Evolutionary conservation across 2,888 invertebrate genomes (phyloP).

Genomic region (Drosophila crucigera): DNA sequence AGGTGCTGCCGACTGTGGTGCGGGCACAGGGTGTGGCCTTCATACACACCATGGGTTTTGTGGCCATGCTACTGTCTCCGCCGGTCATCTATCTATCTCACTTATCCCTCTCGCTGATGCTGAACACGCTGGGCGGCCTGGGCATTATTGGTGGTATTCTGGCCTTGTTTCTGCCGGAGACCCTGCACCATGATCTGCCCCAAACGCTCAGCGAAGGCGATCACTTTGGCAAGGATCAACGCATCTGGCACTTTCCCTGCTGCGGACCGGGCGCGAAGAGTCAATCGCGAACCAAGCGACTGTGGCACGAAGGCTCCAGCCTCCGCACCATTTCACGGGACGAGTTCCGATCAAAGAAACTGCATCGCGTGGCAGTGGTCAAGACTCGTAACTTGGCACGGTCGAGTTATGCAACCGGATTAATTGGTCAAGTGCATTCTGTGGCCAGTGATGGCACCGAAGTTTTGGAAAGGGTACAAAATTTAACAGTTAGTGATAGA

Average conservation of each 20-base stretch:
- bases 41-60: constrained; percentile 95
- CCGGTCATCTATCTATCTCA: constrained; percentile 93
- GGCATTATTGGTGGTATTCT: constrained; percentile 91
- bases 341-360: constrained; percentile 55
- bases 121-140: constrained; percentile 87
- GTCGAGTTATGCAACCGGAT: not conserved
- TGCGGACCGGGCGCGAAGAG: constrained; percentile 86
- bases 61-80: constrained; percentile 92
- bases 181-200: constrained; percentile 93
- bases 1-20: constrained; percentile 94
- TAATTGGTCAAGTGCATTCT: not conserved
- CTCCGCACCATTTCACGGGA: constrained; percentile 57
- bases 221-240: constrained; percentile 92
- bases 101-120: constrained; percentile 82
- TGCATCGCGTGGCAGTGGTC: constrained; percentile 44
- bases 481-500: not conserved
- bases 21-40: constrained; percentile 94
- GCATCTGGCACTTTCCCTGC: constrained; percentile 92
- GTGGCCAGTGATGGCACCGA: constrained; percentile 10
- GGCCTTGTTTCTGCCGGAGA: constrained; percentile 93
- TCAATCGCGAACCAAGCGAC: not conserved
- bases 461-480: constrained; percentile 20
- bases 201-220: constrained; percentile 94
- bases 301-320: constrained; percentile 65
- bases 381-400: constrained; percentile 3